Evolutionary conservation across 2,888 invertebrate species (phyloP), one percentile per base, ranked within the genome.

Genomic region (Dione juno): DNA sequence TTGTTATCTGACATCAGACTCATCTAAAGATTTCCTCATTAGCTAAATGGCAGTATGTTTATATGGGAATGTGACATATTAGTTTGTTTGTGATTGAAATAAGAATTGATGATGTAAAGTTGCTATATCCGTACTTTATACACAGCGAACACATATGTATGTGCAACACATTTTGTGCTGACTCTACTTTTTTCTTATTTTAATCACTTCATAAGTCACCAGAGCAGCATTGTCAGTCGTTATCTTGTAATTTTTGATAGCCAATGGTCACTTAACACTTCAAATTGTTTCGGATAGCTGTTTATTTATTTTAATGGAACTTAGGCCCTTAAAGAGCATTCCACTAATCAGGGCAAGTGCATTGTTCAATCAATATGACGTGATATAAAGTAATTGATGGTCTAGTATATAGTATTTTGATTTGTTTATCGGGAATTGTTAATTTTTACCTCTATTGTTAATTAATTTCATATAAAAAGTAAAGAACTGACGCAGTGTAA

Each of bases 241-340:
- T 92, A 93, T 93, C 93, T 83, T 76, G 89, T 93, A 93, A 93
- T 93, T 92, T 92, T 91, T 92, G 93, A 93, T 93, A 92, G 86
- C 83, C 88, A 85, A 86, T 80, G 88, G 88, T 88, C 90, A 93
- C 92, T 93, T 93, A 91, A 91, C 92, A 91, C 92, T 89, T 87
- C 84, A 87, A 88, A 91, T 90, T 87, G 91, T 89, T 90, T 86
- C 80, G 77, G 85, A 89, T 88, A 85, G 86, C 82, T 81, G 83
- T 88, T 89, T 91, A 90, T 92, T 92, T 90, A 90, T 90, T 90
- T 89, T 90, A 89, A 91, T 90, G 89, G 89, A 81, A 82, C 82
- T 83, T 83, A 77, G 82, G 78, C 79, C 79, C 82, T 83, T 89
- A 90, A 88, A 91, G 87, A 89, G 88, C 90, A 90, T 89, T 90